Conservation (phyloP, 2,888 invertebrate genomes). For the Acrobasis repandana region DNA sequence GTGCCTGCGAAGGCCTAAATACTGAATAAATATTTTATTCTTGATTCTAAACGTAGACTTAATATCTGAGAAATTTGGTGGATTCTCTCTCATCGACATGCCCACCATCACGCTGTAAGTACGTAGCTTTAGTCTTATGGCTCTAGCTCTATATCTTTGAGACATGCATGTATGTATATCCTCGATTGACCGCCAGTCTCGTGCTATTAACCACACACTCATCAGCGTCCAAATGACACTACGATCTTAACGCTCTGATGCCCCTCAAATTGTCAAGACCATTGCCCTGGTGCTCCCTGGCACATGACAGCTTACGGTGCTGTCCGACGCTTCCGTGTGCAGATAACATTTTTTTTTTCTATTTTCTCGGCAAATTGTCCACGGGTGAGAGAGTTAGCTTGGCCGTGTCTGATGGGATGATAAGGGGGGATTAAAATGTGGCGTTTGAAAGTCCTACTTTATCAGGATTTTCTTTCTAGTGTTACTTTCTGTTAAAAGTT, state of each 20-base stretch:
- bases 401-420: conserved; percentile 14
- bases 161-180: conserved; percentile 13
- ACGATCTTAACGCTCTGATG: conserved; percentile 81
- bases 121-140: too few species aligned
- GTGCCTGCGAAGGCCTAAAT: too few species aligned
- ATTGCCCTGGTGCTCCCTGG: conserved; percentile 73
- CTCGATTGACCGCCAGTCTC: conserved; percentile 18
- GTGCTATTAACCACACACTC: conserved; percentile 20
- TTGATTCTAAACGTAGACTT: too few species aligned
- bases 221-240: conserved; percentile 62
- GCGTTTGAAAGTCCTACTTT: neutral
- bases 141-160: too few species aligned
- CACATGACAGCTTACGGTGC: conserved; percentile 75
- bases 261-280: conserved; percentile 76
- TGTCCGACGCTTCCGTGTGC: conserved; percentile 70
- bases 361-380: conserved; percentile 27
- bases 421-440: conserved; percentile 2
- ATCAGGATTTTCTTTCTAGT: too few species aligned
- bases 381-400: conserved; percentile 13
- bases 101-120: too few species aligned
- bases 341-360: conserved; percentile 41
- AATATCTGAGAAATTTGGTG: too few species aligned
- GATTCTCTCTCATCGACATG: too few species aligned
- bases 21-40: too few species aligned
- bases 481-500: too few species aligned